A percentile compares a stretch with the other conserved stretches of the same genome.
phyloP scores from a whole-genome alignment of 1,140 invertebrate genomes.

The Anadara kagoshimensis region DNA sequence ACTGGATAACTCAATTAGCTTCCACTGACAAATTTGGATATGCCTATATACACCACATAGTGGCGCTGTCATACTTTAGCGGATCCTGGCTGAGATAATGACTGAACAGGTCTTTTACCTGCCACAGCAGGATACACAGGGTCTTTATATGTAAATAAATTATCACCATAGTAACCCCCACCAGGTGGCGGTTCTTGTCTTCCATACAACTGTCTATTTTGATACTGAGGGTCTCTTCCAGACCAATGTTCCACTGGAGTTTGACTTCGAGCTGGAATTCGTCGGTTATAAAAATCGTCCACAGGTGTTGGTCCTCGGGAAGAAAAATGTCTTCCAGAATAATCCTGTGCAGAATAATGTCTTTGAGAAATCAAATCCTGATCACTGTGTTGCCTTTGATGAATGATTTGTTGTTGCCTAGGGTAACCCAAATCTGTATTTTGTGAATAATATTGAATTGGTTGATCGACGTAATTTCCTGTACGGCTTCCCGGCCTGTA shows the following conservation, averaged over 20 bases:
- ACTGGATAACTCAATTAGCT: too few relatives aligned
- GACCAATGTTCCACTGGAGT: constrained; percentile 33
- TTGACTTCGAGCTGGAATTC: constrained; percentile 17
- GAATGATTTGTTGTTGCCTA: constrained; percentile 9
- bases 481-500: too few relatives aligned
- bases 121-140: constrained; percentile 39
- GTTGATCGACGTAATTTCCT: too few relatives aligned
- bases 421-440: too few relatives aligned
- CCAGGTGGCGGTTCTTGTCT: constrained; percentile 22
- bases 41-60: too few relatives aligned
- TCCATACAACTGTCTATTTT: constrained; percentile 11
- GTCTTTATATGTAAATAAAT: constrained; percentile 39
- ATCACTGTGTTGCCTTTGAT: constrained; percentile 37
- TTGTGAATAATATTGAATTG: too few relatives aligned
- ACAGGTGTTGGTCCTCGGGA: too few relatives aligned
- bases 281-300: background rate
- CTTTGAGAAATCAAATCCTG: constrained; percentile 4
- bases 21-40: too few relatives aligned
- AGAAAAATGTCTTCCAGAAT: too few relatives aligned
- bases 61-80: constrained; percentile 37
- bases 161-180: constrained; percentile 24
- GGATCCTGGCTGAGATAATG: constrained; percentile 40
- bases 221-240: constrained; percentile 23
- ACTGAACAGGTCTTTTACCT: constrained; percentile 35
- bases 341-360: constrained; percentile 6